Evolutionary conservation across 2,113 vertebrate genomes (phyloP).

Genomic region (Taurulus bubalis): DNA sequence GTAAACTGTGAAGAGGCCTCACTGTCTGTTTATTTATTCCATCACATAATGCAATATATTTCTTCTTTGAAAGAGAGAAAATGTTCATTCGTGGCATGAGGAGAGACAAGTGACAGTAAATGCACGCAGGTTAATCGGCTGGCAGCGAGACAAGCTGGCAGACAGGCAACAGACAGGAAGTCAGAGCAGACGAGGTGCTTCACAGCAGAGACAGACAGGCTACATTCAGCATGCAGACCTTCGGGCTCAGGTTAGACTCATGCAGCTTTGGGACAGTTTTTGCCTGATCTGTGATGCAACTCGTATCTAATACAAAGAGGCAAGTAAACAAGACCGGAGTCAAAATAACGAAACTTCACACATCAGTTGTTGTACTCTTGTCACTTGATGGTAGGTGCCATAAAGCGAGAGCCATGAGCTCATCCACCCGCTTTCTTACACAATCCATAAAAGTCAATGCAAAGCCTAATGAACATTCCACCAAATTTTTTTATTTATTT

Average conservation of each 20-base stretch:
- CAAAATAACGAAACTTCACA: slow-evolving; percentile 8
- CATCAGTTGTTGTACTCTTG: not conserved
- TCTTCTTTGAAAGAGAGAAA: slow-evolving; percentile 1
- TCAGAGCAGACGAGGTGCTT: slow-evolving; percentile 13
- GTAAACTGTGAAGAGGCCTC: slow-evolving; percentile 11
- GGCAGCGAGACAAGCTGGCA: slow-evolving; percentile 32
- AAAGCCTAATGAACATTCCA: not conserved
- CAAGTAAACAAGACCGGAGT: slow-evolving; percentile 1
- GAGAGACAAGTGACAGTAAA: slow-evolving; percentile 21
- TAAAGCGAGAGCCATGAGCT: not conserved
- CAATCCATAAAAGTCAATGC: not conserved
- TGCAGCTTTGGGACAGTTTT: not conserved
- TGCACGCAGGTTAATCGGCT: slow-evolving; percentile 23
- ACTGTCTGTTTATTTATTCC: slow-evolving; percentile 3
- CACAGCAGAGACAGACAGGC: slow-evolving; percentile 20
- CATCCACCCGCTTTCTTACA: not conserved
- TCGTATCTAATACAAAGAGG: not conserved
- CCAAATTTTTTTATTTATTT: too few species aligned
- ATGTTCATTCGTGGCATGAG: not conserved
- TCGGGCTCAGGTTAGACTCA: not conserved
- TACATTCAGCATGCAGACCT: slow-evolving; percentile 3
- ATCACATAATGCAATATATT: not conserved
- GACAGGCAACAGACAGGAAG: slow-evolving; percentile 34
- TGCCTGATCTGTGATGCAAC: not conserved
- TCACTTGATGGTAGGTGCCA: not conserved